A percentile compares a stretch with the other conserved stretches of the same genome.
Evolutionary conservation across 2,797 vertebrate genomes (phyloP).

Genomic region (Nasua narica): DNA sequence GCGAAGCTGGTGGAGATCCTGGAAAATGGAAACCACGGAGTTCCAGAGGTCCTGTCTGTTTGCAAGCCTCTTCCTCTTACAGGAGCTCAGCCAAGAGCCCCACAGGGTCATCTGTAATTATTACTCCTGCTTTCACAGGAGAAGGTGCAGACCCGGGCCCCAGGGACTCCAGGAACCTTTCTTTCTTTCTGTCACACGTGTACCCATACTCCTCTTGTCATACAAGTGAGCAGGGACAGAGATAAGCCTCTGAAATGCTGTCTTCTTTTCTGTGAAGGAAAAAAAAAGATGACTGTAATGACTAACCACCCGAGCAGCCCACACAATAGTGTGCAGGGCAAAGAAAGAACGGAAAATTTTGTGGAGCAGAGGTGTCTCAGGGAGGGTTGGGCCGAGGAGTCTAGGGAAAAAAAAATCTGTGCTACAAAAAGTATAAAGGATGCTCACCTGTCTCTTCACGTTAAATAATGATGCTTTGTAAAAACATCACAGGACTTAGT

Average conservation of each 20-base stretch:
- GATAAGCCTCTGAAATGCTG: neutral
- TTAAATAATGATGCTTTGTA: neutral
- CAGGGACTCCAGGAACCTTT: neutral
- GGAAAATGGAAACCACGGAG: neutral
- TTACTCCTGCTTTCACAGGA: neutral
- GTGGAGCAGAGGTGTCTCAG: neutral
- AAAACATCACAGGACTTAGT: neutral
- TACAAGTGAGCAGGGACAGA: neutral
- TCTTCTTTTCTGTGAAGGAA: neutral
- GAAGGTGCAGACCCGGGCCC: neutral
- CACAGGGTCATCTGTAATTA: rapidly evolving
- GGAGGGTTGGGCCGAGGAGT: neutral
- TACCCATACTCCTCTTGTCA: neutral
- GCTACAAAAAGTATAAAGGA: neutral
- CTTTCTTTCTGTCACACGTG: rapidly evolving
- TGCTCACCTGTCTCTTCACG: neutral
- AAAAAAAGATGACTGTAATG: neutral
- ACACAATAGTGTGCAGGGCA: neutral
- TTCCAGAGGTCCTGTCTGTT: neutral
- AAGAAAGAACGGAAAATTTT: neutral
- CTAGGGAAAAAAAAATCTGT: neutral
- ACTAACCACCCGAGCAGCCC: neutral
- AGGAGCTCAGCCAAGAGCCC: neutral
- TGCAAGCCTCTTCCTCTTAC: neutral
- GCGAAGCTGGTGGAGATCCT: neutral